Percentiles rank a stretch among this genome's conserved stretches.
Conservation (phyloP, 2,888 invertebrate species). For the Chrysodeixis includens region DNA sequence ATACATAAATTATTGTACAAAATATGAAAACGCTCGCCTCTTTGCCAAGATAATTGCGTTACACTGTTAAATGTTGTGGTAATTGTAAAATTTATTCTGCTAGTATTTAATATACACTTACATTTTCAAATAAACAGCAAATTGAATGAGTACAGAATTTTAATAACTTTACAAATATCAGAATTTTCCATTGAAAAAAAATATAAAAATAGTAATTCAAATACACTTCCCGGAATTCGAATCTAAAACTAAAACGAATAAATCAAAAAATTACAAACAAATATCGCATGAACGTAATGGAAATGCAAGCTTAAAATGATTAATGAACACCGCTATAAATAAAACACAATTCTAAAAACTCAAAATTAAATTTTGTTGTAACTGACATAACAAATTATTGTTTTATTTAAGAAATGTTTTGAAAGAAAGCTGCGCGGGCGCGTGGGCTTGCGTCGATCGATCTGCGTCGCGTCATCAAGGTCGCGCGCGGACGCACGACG, state of each 20-base stretch:
- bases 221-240: too few relatives aligned
- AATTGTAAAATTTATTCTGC: conserved; percentile 33
- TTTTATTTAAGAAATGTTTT: conserved; percentile 47
- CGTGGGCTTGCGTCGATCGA: conserved; percentile 68
- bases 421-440: conserved; percentile 51
- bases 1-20: conserved; percentile 31
- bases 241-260: too few relatives aligned
- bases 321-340: conserved; percentile 7
- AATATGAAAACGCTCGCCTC: conserved; percentile 26
- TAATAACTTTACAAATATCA: conserved; percentile 1
- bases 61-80: conserved; percentile 37
- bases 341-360: too few relatives aligned
- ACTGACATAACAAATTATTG: conserved; percentile 51
- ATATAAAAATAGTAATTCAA: neutral
- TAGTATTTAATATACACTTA: conserved; percentile 34
- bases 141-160: neutral
- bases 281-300: too few relatives aligned
- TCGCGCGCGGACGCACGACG: conserved; percentile 67
- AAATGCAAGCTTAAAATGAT: neutral
- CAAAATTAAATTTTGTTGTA: conserved; percentile 35
- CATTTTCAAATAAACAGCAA: conserved; percentile 30
- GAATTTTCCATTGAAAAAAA: conserved; percentile 18
- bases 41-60: conserved; percentile 19
- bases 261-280: neutral
- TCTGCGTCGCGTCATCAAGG: conserved; percentile 82